Conservation (phyloP, 1,140 invertebrate species). For the Pseudomyrmex gracilis region DNA sequence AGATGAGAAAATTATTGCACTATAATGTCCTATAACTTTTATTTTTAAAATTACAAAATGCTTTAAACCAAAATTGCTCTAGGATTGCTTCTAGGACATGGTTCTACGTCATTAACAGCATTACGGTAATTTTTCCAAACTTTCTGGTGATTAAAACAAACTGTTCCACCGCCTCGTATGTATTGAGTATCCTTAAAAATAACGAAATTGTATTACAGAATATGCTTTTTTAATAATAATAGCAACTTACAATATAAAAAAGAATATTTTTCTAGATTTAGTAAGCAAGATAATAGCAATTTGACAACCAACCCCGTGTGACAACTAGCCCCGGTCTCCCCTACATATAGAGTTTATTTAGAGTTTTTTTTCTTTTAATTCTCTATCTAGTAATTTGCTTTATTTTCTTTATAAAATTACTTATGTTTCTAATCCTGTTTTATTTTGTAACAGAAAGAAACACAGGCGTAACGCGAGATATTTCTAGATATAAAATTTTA, state of each 20-base stretch:
- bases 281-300: too few species aligned
- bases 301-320: too few species aligned
- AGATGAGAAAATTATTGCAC: constrained; percentile 17
- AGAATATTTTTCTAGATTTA: too few species aligned
- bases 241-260: too few species aligned
- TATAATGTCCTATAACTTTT: neutral
- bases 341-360: too few species aligned
- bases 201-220: constrained; percentile 37
- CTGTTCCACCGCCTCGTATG: constrained; percentile 92
- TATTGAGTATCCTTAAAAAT: constrained; percentile 89
- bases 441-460: constrained; percentile 1
- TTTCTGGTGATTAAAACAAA: constrained; percentile 88
- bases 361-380: neutral
- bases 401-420: constrained; percentile 11
- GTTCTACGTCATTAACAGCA: constrained; percentile 83
- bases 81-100: constrained; percentile 73
- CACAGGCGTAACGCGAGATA: neutral
- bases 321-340: too few species aligned
- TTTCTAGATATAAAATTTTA: constrained; percentile 44
- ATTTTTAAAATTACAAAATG: neutral
- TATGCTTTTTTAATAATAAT: too few species aligned
- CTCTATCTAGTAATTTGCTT: neutral
- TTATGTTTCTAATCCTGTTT: constrained; percentile 23
- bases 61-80: neutral
- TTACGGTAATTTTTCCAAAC: constrained; percentile 87